phyloP scores from a whole-genome alignment of 2,797 vertebrate genomes.

The Spondyliosoma cantharus region DNA sequence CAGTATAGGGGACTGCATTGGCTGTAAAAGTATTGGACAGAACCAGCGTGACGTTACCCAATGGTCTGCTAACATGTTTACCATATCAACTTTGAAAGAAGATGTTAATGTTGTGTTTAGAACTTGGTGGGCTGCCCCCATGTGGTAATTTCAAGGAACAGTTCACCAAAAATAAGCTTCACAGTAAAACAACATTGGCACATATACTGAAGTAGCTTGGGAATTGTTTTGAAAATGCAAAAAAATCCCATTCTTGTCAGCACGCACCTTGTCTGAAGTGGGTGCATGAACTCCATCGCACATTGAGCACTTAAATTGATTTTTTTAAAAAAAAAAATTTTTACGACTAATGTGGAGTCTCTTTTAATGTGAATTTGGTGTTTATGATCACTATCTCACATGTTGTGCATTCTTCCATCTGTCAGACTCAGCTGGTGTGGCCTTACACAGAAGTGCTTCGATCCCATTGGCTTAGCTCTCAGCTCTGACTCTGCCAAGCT shows the following conservation, averaged over 20 bases:
- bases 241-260: too few relatives aligned
- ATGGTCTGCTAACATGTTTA: neutral
- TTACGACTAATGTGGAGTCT: neutral
- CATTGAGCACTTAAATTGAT: too few relatives aligned
- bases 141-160: too few relatives aligned
- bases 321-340: too few relatives aligned
- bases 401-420: neutral
- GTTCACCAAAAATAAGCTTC: too few relatives aligned
- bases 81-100: neutral
- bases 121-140: neutral
- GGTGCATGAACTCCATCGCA: too few relatives aligned
- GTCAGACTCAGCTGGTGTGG: slow-evolving; percentile 50
- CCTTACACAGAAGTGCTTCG: slow-evolving; percentile 53
- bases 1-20: neutral
- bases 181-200: too few relatives aligned
- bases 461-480: slow-evolving; percentile 44
- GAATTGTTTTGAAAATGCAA: too few relatives aligned
- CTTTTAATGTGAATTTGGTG: neutral
- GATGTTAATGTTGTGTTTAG: neutral
- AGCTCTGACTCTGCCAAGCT: slow-evolving; percentile 23
- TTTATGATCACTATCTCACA: neutral
- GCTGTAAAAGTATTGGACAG: neutral
- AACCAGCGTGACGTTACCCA: too few relatives aligned
- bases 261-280: too few relatives aligned
- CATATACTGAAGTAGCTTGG: too few relatives aligned